phyloP scores from a whole-genome alignment of 2,113 vertebrate species.

The Aleadryas rufinucha region DNA sequence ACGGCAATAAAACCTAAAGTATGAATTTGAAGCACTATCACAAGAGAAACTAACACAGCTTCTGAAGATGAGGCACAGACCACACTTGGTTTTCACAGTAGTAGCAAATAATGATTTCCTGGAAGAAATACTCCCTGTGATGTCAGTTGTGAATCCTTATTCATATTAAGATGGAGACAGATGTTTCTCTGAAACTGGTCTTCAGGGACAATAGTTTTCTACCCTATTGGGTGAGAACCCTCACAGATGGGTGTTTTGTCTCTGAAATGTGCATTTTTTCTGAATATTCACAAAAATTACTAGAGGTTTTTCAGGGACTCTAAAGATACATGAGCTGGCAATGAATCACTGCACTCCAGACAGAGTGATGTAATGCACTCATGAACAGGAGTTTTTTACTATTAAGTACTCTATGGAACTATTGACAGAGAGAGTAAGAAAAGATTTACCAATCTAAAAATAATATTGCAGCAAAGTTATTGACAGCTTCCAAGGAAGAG shows the following conservation, averaged over 20 bases:
- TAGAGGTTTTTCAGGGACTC: neutral
- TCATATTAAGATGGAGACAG: neutral
- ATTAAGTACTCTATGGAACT: neutral
- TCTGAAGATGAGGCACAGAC: neutral
- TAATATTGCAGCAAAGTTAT: neutral
- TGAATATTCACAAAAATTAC: neutral
- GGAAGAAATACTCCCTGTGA: neutral
- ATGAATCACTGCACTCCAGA: neutral
- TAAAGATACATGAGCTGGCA: neutral
- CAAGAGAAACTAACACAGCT: neutral
- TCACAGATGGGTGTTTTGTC: neutral
- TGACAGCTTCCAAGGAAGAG: neutral
- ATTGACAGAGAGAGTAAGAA: neutral
- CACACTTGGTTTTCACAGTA: neutral
- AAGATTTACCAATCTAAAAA: neutral
- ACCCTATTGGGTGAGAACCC: neutral
- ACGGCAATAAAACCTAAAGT: neutral
- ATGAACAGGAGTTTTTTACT: neutral
- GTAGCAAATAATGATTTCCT: neutral
- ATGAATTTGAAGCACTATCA: neutral
- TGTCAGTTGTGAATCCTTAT: neutral
- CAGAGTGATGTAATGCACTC: neutral
- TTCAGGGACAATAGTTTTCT: neutral
- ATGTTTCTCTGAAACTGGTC: neutral
- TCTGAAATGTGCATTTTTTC: neutral